phyloP scores from a whole-genome alignment of 2,797 vertebrate species.

The Oophaga sylvatica region DNA sequence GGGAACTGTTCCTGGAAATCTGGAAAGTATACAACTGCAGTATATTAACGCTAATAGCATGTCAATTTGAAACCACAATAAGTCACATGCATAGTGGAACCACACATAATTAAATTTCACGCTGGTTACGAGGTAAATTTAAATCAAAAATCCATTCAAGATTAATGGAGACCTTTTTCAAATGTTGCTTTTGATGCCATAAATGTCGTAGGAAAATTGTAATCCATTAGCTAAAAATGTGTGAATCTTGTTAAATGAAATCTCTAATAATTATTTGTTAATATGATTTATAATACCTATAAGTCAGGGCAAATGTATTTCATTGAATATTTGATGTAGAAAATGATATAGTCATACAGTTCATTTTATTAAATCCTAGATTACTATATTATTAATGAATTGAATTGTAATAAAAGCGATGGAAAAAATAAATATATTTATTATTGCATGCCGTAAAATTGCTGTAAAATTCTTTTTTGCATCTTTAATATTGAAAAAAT shows the following conservation, averaged over 20 bases:
- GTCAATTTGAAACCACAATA: conserved; percentile 33
- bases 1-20: background rate
- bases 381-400: background rate
- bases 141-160: conserved; percentile 49
- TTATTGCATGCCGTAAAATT: background rate
- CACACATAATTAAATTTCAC: conserved; percentile 44
- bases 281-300: conserved; percentile 38
- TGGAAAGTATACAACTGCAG: conserved; percentile 14
- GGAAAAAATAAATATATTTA: background rate
- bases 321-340: background rate
- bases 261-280: conserved; percentile 43
- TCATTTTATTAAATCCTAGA: background rate
- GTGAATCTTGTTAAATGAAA: conserved; percentile 39
- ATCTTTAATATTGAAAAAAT: background rate
- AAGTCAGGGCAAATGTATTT: background rate
- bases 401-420: background rate
- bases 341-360: background rate
- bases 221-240: conserved; percentile 42
- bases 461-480: background rate
- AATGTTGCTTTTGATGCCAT: conserved; percentile 35
- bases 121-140: conserved; percentile 41
- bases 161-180: conserved; percentile 43
- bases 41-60: conserved; percentile 25
- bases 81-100: conserved; percentile 21
- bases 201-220: background rate